Conservation (phyloP, 2,113 vertebrate genomes). For the Brachirus orientalis region DNA sequence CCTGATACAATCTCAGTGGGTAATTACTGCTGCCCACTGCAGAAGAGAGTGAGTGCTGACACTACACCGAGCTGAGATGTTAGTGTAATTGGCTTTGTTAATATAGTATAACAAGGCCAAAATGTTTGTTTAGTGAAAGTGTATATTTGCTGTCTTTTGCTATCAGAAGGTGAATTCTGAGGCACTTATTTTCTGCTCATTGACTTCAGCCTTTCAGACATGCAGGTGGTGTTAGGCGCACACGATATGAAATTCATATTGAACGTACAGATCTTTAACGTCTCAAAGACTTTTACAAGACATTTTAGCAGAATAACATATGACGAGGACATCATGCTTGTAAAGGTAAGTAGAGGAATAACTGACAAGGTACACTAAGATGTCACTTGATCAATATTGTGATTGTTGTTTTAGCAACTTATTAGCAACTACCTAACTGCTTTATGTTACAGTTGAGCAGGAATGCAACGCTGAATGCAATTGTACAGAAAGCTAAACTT, state of each 20-base stretch:
- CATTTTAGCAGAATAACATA: constrained; percentile 63
- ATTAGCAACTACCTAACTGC: not conserved
- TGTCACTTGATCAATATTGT: too few relatives aligned
- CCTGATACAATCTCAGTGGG: constrained; percentile 72
- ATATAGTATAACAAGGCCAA: too few relatives aligned
- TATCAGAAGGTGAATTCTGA: not conserved
- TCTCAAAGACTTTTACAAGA: constrained; percentile 49
- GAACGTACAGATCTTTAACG: constrained; percentile 75
- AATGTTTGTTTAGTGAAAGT: too few relatives aligned
- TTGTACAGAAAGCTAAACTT: constrained; percentile 63
- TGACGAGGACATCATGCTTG: constrained; percentile 80
- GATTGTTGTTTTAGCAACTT: too few relatives aligned
- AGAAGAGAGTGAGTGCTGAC: constrained; percentile 80
- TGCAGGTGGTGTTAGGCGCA: constrained; percentile 75
- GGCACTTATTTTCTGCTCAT: not conserved
- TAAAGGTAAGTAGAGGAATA: constrained; percentile 66
- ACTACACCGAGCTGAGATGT: not conserved
- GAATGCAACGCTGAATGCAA: constrained; percentile 66
- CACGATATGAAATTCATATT: too few relatives aligned
- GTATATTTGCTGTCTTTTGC: not conserved
- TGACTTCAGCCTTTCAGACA: constrained; percentile 36
- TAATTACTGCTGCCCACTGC: constrained; percentile 84
- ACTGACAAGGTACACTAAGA: not conserved
- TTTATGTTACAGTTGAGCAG: constrained; percentile 65
- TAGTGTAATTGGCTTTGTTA: too few relatives aligned